Base-by-base conservation (phyloP, 1,140 invertebrate genomes). In the Bicyclus anynana region DNA sequence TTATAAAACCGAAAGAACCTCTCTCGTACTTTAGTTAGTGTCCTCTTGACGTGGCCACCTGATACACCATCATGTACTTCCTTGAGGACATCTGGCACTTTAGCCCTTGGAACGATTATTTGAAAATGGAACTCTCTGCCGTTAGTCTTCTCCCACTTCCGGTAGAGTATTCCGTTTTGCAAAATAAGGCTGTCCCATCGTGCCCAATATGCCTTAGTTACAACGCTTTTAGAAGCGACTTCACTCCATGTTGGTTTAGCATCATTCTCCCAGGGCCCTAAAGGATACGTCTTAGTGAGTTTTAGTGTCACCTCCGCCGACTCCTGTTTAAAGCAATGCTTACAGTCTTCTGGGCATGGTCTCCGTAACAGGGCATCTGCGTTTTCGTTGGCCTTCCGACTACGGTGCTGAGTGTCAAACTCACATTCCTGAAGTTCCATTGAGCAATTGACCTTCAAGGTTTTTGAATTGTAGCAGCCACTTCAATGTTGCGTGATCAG, bases 401-500 rank as follows among this genome's bases (percentile, higher is more conserved):
- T 20, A 6, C 29, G 49, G 1, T 51, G 49, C 9, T 51, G 29
- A 0, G 10, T 37, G 0, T 5, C 5, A 12, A 67, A 63, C 10
- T 59, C 17, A 17, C 9, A 67, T 27, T 63, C 57, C 13, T 63
- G 59, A 0, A 63, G 44, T 13, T 52, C 61, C 59, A 67, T 14
- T 53, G 7, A 0, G 56, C 65, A 2, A 67, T 55, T 67, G 59
- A 0, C 33, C 49, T 51, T 38, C 49, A 7, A 18, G 49, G 18
- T 51, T 51, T 26, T 51, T 65, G 13, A 81, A 79, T 18, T 69
- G 46, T 2, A 77, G 44, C 0, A 83, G 62, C 72, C 70, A 80
- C 57, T 60, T 59, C 2, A 82, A 44, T 0, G 70, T 56, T 0
- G 69, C 69, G 59, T 80, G 72, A 23, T 67, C 55, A 6, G 63